These are phyloP conservation scores for Agonum fuliginosum DNA, from an alignment of 2,888 invertebrate species.

Conservation along the genomic window DNA sequence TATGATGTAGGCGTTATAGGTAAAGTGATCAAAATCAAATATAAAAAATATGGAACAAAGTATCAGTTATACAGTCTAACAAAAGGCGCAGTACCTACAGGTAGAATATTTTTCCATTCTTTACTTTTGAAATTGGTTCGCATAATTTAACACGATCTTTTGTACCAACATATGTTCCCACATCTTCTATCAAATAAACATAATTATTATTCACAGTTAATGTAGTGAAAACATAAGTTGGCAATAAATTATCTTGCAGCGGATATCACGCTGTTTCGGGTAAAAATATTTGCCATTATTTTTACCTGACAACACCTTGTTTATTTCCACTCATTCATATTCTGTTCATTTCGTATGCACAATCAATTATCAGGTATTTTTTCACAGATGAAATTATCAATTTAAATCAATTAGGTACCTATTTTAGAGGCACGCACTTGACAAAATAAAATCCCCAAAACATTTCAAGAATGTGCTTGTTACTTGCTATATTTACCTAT, in stretches of 20 bases:
- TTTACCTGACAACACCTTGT: constrained; percentile 8
- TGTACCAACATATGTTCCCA: not conserved
- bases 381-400: too few relatives aligned
- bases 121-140: not conserved
- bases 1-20: too few relatives aligned
- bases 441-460: too few relatives aligned
- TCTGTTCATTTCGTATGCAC: not conserved
- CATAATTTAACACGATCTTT: constrained; percentile 1
- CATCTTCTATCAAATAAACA: constrained; percentile 7
- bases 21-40: too few relatives aligned
- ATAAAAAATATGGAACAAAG: too few relatives aligned
- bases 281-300: constrained; percentile 31
- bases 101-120: not conserved
- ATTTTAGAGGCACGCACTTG: too few relatives aligned
- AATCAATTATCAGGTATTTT: not conserved
- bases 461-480: too few relatives aligned
- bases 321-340: not conserved
- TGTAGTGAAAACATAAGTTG: constrained; percentile 32
- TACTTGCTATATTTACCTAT: too few relatives aligned
- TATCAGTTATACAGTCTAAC: too few relatives aligned
- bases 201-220: constrained; percentile 31
- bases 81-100: not conserved
- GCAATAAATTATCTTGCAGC: constrained; percentile 11
- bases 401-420: too few relatives aligned
- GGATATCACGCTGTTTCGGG: constrained; percentile 21